Conservation (phyloP, 2,888 invertebrate genomes). For the Leucozona laternaria region DNA sequence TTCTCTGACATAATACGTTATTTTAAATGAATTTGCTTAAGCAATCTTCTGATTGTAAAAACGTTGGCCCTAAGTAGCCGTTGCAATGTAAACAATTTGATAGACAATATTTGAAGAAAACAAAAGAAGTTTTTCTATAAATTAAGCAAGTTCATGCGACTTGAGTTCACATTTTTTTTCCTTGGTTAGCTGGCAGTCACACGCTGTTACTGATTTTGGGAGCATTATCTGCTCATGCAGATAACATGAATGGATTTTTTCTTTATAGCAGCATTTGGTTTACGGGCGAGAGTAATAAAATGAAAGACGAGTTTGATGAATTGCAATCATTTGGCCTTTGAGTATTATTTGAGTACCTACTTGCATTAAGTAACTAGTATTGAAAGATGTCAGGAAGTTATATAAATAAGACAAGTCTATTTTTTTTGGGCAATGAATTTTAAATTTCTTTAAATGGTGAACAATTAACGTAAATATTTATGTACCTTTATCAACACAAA, state of each 20-base stretch:
- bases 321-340: neutral
- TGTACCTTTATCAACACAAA: too few relatives aligned
- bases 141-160: neutral
- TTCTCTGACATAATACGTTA: too few relatives aligned
- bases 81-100: too few relatives aligned
- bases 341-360: neutral
- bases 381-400: neutral
- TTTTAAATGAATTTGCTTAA: too few relatives aligned
- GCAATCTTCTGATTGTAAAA: too few relatives aligned
- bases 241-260: constrained; percentile 22
- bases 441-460: too few relatives aligned
- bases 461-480: too few relatives aligned
- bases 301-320: constrained; percentile 54
- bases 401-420: neutral
- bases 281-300: constrained; percentile 44
- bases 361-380: neutral
- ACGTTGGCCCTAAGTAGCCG: too few relatives aligned
- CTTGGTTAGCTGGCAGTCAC: neutral
- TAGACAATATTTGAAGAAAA: too few relatives aligned
- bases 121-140: too few relatives aligned
- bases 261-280: neutral
- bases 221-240: constrained; percentile 1
- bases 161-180: neutral
- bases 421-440: too few relatives aligned
- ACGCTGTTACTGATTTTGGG: neutral